These are phyloP conservation scores for Avahi laniger DNA, from an alignment of 2,797 vertebrate species.

Conservation along the genomic window DNA sequence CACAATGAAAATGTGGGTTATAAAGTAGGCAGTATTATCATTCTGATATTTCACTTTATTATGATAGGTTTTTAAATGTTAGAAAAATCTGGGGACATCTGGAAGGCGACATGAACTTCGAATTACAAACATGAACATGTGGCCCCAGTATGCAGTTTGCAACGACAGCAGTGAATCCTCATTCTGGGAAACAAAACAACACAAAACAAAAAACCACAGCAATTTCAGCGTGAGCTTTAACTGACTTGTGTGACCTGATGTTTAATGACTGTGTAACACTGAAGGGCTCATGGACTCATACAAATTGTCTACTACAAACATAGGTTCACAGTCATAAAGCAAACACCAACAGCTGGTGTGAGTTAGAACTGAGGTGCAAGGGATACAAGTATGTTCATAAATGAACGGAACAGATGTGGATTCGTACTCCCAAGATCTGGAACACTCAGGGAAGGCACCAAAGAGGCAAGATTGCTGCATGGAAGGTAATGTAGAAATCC, in stretches of 20 bases:
- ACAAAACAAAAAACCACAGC: neutral
- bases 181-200: neutral
- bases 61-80: neutral
- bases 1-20: neutral
- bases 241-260: neutral
- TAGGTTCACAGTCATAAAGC: too few relatives aligned
- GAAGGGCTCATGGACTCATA: neutral
- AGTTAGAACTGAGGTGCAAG: neutral
- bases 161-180: neutral
- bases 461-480: neutral
- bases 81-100: neutral
- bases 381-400: neutral
- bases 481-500: neutral
- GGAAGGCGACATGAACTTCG: neutral
- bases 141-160: neutral
- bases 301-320: neutral
- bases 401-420: neutral
- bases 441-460: neutral
- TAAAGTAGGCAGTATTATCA: neutral
- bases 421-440: neutral
- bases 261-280: neutral
- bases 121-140: neutral
- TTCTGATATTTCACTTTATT: neutral
- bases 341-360: neutral
- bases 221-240: neutral